Conservation (phyloP, 2,797 vertebrate species). For the Percopsis omiscomaycus region DNA sequence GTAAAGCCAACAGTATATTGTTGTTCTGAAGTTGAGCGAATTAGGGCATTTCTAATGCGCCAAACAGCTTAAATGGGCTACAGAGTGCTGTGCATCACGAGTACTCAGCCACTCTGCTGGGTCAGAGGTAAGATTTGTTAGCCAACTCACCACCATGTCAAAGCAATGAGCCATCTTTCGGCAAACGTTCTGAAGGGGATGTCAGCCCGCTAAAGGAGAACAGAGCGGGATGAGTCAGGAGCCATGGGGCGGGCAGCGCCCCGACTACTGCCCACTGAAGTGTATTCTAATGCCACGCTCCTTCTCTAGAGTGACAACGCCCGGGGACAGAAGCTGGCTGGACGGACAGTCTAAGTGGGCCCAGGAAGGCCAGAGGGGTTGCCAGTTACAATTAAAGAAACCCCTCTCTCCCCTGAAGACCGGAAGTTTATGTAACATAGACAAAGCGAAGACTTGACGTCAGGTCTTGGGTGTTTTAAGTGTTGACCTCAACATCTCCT, state of each 20-base stretch:
- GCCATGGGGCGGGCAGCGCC: conserved; percentile 40
- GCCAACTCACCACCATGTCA: conserved; percentile 66
- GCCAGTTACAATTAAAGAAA: conserved; percentile 55
- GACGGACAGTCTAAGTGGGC: conserved; percentile 31
- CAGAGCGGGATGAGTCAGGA: conserved; percentile 63
- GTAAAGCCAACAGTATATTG: background rate
- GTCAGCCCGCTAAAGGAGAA: conserved; percentile 61
- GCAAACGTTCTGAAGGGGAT: conserved; percentile 66
- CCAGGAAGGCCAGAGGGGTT: conserved; percentile 29
- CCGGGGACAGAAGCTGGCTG: conserved; percentile 32
- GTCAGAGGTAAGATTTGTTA: conserved; percentile 55
- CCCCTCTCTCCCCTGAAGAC: conserved; percentile 28
- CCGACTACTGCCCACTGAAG: conserved; percentile 59
- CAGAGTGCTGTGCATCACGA: conserved; percentile 31
- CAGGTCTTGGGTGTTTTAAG: conserved; percentile 6
- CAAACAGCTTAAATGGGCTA: conserved; percentile 29
- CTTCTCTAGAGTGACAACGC: conserved; percentile 45
- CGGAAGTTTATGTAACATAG: conserved; percentile 62
- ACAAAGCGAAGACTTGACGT: conserved; percentile 3
- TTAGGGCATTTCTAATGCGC: conserved; percentile 33
- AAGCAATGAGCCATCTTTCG: conserved; percentile 60
- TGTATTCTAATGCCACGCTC: conserved; percentile 59
- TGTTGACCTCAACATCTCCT: conserved; percentile 43
- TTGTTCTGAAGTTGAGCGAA: conserved; percentile 13
- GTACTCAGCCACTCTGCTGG: conserved; percentile 42